Evolutionary conservation across 2,888 invertebrate genomes (phyloP), one percentile per base, ranked within the genome.

Genomic region (Morpho deidamia): DNA sequence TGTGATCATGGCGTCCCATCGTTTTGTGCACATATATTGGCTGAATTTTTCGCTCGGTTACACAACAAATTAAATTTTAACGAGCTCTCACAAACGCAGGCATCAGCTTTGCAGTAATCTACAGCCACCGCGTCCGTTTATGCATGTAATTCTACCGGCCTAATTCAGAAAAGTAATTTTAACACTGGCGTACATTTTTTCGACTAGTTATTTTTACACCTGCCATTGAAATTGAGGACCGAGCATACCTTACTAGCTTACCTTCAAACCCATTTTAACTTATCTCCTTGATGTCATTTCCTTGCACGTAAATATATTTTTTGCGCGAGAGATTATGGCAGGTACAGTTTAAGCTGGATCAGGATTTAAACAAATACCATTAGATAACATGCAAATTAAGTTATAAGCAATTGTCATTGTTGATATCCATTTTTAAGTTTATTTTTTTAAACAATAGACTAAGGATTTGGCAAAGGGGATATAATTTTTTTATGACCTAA

Each of bases 1-100:
- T 78, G 78, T 70, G 84, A 85, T 80, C 79, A 67, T 72, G 70
- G 69, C 72, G 74, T 71, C 69, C 64, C 74, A 72, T 74, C 72
- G 74, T 74, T 78, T 81, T 77, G 75, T 74, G 74, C 70, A 72
- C 69, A 68, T 66, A 75, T 74, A 79, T 81, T 76, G 68, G 56
- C 64, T 67, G 76, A 75, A 83, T 86, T 86, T 84, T 76, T 78
- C 88, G 87, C 74, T 85, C 80, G 89, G 88, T 84, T 86, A 79
- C 85, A 87, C 86, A 84, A 86, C 84, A 88, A 87, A 87, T 86
- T 81, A 84, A 84, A 83, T 73, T 78, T 87, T 88, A 88, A 87
- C 81, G 81, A 85, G 85, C 82, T 80, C 79, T 74, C 75, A 78
- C 80, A 81, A 83, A 79, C 70, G 69, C 68, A 69, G 67, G 72